Evolutionary conservation across 2,888 invertebrate genomes (phyloP).

Genomic region (Macrophya annulata): DNA sequence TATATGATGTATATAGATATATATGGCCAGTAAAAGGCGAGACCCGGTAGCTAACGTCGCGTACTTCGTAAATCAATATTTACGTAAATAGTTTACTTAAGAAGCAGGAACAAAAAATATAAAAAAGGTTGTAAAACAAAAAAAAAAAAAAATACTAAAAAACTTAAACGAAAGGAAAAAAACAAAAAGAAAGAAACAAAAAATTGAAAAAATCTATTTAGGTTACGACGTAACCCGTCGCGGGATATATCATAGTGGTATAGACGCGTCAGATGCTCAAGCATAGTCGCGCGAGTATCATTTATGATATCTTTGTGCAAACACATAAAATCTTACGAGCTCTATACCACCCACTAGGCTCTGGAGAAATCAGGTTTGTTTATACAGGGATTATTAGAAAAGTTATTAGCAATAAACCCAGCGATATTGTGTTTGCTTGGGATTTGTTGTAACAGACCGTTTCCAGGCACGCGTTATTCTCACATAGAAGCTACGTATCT

Average conservation of each 20-base stretch:
- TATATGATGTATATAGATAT: background rate
- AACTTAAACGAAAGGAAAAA: background rate
- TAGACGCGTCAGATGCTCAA: conserved; percentile 47
- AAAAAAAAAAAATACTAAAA: background rate
- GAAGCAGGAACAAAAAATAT: background rate
- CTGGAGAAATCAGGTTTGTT: conserved; percentile 54
- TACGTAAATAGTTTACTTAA: conserved; percentile 53
- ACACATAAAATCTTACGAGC: conserved; percentile 55
- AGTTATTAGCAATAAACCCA: conserved; percentile 55
- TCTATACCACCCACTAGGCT: conserved; percentile 50
- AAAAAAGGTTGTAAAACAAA: no score
- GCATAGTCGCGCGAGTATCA: conserved; percentile 36
- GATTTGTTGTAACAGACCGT: conserved; percentile 51
- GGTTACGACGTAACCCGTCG: conserved; percentile 8
- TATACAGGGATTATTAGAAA: conserved; percentile 54
- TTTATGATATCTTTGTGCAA: conserved; percentile 54
- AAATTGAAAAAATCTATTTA: conserved; percentile 38
- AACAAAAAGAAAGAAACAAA: no score
- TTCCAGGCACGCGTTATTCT: conserved; percentile 22
- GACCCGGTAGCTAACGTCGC: background rate
- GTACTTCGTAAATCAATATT: conserved; percentile 53
- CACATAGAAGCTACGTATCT: conserved; percentile 21
- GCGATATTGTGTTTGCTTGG: conserved; percentile 54
- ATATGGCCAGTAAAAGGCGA: conserved; percentile 13
- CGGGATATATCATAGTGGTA: background rate